Conservation (phyloP, 2,888 invertebrate genomes). For the Drosophila diplacantha region DNA sequence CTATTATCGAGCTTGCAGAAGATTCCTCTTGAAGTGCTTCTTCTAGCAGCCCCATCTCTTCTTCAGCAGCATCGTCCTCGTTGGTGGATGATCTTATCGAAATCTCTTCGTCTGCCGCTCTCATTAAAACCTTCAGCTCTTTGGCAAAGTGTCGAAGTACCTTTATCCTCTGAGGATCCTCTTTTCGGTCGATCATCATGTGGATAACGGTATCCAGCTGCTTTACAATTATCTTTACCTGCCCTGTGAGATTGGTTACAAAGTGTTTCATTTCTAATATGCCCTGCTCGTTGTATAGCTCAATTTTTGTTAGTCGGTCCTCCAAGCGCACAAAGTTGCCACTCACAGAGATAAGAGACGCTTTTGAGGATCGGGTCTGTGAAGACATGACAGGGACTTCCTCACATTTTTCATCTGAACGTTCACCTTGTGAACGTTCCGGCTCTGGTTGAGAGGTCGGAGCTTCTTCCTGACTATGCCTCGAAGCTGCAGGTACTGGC, state of each 20-base stretch:
- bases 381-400: slow-evolving; percentile 11
- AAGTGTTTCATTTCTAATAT: slow-evolving; percentile 41
- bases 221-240: slow-evolving; percentile 65
- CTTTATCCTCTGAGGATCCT: slow-evolving; percentile 42
- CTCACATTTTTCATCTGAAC: background rate
- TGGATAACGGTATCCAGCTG: slow-evolving; percentile 61
- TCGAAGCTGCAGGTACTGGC: slow-evolving; percentile 1
- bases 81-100: slow-evolving; percentile 50
- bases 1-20: background rate
- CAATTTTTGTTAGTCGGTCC: slow-evolving; percentile 51
- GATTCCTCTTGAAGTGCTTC: slow-evolving; percentile 39
- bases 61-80: slow-evolving; percentile 37
- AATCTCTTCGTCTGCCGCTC: slow-evolving; percentile 38
- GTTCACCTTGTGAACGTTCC: background rate
- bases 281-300: slow-evolving; percentile 53
- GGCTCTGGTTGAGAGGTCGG: background rate
- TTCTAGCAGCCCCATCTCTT: slow-evolving; percentile 24
- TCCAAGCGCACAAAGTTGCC: slow-evolving; percentile 43
- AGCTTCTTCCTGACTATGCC: background rate
- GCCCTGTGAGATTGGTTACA: slow-evolving; percentile 48
- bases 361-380: background rate
- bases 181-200: slow-evolving; percentile 55
- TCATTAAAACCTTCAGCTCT: slow-evolving; percentile 52
- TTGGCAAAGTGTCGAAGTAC: slow-evolving; percentile 49
- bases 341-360: slow-evolving; percentile 24